phyloP scores from a whole-genome alignment of 2,797 vertebrate species.

The Melanotaenia maccullochi region DNA sequence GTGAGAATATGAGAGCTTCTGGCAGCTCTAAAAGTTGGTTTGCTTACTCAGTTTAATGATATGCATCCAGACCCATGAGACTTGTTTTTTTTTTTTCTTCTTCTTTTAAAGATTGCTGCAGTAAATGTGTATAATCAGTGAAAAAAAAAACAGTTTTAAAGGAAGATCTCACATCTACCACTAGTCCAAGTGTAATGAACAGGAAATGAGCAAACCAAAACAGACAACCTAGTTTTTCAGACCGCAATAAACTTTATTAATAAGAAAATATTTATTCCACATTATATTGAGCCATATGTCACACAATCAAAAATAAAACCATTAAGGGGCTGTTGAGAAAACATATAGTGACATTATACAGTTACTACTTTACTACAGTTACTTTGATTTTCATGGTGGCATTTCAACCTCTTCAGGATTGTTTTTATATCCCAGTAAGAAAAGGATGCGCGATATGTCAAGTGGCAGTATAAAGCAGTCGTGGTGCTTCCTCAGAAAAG shows the following conservation, averaged over 20 bases:
- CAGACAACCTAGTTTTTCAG: conserved; percentile 29
- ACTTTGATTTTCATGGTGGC: conserved; percentile 5
- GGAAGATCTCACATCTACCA: conserved; percentile 35
- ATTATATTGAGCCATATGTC: conserved; percentile 30
- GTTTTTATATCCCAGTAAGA: not conserved
- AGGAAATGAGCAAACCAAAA: conserved; percentile 35
- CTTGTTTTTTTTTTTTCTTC: conserved; percentile 19
- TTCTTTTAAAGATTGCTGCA: conserved; percentile 7
- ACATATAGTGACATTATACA: not conserved
- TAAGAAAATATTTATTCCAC: conserved; percentile 31
- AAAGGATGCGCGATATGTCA: not conserved
- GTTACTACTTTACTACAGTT: not conserved
- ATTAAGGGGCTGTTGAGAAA: not conserved
- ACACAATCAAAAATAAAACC: conserved; percentile 3
- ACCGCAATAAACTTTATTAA: conserved; percentile 47
- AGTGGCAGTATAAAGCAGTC: not conserved
- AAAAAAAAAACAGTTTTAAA: conserved; percentile 33
- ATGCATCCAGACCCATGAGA: conserved; percentile 29
- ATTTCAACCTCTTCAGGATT: not conserved
- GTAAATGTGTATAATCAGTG: conserved; percentile 42
- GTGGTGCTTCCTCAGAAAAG: not conserved
- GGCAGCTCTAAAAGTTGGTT: conserved; percentile 37
- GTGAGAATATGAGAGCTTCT: conserved; percentile 40
- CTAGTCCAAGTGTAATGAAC: conserved; percentile 41
- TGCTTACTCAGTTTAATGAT: conserved; percentile 55